Conservation (phyloP, 2,113 vertebrate genomes). For the Hyperoodon ampullatus region DNA sequence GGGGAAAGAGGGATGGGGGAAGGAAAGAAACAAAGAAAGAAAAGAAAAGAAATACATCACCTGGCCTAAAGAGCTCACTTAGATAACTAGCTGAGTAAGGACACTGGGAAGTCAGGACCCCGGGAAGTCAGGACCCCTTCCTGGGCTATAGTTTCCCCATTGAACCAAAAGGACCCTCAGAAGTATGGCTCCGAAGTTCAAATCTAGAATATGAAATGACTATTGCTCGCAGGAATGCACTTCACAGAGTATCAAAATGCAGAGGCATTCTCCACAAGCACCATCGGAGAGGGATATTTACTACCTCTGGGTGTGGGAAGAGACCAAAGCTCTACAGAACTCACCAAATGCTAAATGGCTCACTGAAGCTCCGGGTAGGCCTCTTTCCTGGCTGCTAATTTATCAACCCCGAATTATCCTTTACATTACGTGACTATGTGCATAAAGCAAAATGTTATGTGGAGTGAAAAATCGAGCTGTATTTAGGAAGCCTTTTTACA, state of each 20-base stretch:
- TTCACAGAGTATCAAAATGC: not conserved
- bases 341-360: constrained; percentile 81
- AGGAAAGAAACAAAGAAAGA: constrained; percentile 3
- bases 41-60: constrained; percentile 69
- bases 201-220: constrained; percentile 44
- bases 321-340: constrained; percentile 72
- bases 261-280: constrained; percentile 30
- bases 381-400: constrained; percentile 80
- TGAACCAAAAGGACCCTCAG: not conserved
- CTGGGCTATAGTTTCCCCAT: not conserved
- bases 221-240: constrained; percentile 44
- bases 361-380: constrained; percentile 74
- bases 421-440: constrained; percentile 77
- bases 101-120: not conserved
- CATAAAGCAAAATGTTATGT: constrained; percentile 79
- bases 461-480: constrained; percentile 43
- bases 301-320: constrained; percentile 69
- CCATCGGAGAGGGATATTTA: constrained; percentile 64
- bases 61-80: constrained; percentile 22
- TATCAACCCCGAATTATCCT: constrained; percentile 80
- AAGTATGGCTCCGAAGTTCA: not conserved
- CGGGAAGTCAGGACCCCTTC: not conserved
- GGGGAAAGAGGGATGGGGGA: not conserved
- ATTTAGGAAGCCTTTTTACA: constrained; percentile 74
- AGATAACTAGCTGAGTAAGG: not conserved